Percentiles rank a stretch among this genome's conserved stretches.
These are phyloP conservation scores for Paramormyrops hopkinsi DNA, from an alignment of 2,797 vertebrate genomes.

Conservation along the genomic window DNA sequence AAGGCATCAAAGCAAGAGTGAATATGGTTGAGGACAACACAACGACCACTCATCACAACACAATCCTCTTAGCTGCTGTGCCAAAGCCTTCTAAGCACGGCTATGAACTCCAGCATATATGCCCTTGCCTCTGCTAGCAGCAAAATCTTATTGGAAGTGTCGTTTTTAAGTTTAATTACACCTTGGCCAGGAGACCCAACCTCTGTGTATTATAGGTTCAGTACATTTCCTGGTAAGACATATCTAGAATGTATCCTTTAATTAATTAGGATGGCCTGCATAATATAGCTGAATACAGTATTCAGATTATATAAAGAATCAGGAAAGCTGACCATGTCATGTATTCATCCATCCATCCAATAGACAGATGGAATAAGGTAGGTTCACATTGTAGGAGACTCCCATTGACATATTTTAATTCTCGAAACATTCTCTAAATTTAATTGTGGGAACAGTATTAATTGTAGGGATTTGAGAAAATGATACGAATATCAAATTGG, in stretches of 20 bases:
- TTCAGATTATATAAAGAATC: background rate
- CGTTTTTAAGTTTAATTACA: background rate
- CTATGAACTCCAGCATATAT: background rate
- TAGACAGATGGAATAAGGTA: background rate
- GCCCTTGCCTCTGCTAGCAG: background rate
- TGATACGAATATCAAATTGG: background rate
- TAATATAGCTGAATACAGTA: background rate
- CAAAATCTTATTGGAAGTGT: background rate
- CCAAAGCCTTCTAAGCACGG: background rate
- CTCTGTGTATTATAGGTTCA: background rate
- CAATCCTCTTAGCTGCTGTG: background rate
- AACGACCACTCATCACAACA: background rate
- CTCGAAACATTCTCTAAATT: background rate
- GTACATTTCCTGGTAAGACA: background rate
- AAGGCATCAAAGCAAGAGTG: background rate
- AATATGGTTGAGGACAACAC: background rate
- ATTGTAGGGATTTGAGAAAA: background rate
- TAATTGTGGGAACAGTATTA: background rate
- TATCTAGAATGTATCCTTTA: background rate
- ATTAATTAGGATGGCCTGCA: background rate
- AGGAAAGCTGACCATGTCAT: background rate
- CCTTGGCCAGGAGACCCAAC: background rate
- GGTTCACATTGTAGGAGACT: background rate
- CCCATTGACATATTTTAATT: background rate
- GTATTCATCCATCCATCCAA: background rate